Conservation (phyloP, 2,888 invertebrate species). For the Coelogynopora nodosa region DNA sequence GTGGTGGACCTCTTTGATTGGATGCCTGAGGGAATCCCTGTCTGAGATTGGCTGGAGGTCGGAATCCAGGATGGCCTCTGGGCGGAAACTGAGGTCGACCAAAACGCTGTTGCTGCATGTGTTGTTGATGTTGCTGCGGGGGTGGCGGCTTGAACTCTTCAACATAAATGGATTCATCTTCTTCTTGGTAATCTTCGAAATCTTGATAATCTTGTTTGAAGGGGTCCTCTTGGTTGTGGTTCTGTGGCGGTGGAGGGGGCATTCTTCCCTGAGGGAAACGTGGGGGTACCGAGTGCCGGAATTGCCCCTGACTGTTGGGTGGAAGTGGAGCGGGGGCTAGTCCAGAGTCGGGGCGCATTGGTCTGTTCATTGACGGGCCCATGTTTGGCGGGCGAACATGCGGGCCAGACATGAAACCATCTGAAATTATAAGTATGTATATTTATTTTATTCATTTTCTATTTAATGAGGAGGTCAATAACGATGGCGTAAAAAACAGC, state of each 20-base stretch:
- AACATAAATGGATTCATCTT: neutral
- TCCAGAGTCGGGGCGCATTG: neutral
- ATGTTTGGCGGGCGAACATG: neutral
- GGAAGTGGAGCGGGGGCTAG: neutral
- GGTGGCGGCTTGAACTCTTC: neutral
- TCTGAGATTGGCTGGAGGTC: neutral
- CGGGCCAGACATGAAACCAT: conserved; percentile 28
- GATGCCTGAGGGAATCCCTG: neutral
- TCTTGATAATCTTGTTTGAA: neutral
- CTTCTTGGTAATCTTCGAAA: neutral
- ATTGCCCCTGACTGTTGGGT: neutral
- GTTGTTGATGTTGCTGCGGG: neutral
- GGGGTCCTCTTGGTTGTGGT: neutral
- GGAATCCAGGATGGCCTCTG: neutral
- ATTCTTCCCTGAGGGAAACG: neutral
- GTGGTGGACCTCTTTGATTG: neutral
- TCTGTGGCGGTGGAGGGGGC: neutral
- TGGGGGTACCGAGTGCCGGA: neutral
- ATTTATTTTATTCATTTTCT: too few species aligned
- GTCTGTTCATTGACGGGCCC: neutral
- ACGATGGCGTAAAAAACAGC: too few species aligned
- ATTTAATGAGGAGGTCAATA: too few species aligned
- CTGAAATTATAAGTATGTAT: too few species aligned
- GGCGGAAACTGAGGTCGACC: neutral
- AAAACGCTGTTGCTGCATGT: neutral